Evolutionary conservation across 2,797 vertebrate genomes (phyloP).

Genomic region (Aselliscus stoliczkanus): DNA sequence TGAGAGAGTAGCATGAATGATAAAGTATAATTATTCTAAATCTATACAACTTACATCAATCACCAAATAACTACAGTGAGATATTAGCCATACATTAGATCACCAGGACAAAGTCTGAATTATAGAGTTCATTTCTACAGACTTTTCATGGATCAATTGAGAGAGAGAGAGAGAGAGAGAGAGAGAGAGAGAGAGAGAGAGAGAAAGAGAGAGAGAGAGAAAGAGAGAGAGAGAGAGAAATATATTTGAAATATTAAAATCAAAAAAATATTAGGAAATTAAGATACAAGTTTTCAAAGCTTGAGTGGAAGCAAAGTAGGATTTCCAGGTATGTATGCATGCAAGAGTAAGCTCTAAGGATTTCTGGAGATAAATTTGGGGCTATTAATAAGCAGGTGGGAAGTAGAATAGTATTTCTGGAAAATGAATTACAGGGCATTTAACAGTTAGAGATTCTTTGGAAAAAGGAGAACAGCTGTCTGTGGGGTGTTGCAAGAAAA

Average conservation of each 20-base stretch:
- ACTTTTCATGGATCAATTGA: not conserved
- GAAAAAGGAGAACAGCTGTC: not conserved
- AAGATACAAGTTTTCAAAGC: not conserved
- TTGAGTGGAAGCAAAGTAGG: not conserved
- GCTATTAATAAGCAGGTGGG: not conserved
- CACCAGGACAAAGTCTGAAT: not conserved
- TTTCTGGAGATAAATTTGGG: not conserved
- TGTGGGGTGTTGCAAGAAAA: not conserved
- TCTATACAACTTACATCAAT: not conserved
- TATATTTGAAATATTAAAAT: not conserved
- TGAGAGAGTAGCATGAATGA: not conserved
- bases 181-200: not conserved
- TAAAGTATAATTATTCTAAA: not conserved
- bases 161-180: no score
- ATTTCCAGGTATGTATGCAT: not conserved
- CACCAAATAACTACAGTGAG: not conserved
- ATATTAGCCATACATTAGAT: not conserved
- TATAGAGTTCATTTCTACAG: not conserved
- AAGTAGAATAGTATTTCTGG: not conserved
- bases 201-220: not conserved
- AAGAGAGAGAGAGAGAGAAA: not conserved
- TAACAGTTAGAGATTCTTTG: not conserved
- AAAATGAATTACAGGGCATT: not conserved
- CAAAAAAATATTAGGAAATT: not conserved
- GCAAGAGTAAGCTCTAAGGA: not conserved